Base-by-base conservation (phyloP, 2,888 invertebrate species). In the Drosophila fulvimacula region DNA sequence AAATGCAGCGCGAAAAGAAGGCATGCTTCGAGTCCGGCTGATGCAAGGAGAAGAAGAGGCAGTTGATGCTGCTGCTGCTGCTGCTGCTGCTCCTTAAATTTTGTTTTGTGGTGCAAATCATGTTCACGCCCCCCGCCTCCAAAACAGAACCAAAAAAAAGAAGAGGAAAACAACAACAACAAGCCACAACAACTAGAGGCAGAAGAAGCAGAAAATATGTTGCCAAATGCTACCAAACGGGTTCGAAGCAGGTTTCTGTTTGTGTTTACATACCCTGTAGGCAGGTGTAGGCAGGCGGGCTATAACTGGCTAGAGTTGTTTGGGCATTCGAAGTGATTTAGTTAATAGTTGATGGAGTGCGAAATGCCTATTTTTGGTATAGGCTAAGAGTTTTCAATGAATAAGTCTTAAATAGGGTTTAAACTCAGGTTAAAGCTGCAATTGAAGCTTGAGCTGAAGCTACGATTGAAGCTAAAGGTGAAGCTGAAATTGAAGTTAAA, bases 1-100 rank as follows among this genome's bases (percentile, higher is more conserved):
- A 83, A 88, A 86, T 86, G 87, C 88, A 86, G 88, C 88, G 88
- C 84, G 88, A 88, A 85, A 88, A 88, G 79, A 67, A 81, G 88
- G 83, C 86, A 76, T 68, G 62, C 53, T 53, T 51, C 34, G 32
- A 53, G 64, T 10, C 34, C 11, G 34, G 46, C 39, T 9, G 36
- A 30, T 27, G 13, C 32, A 19, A 27, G 24, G 6, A 39, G 38
- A 2, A 9, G 5, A 3, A 21, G 44, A 3, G 27, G 27, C 5
- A n/a, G 44, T 15, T 21, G 42, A 7, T 7, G 49, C n/a, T 24
- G 52, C 65, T 62, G 69, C 84, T 84, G 77, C 88, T 84, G 75
- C 85, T 84, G 67, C 84, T 86, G 69, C 85, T 87, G 78, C 88
- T 87, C 88, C 88, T 87, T 80, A 76, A 84, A 87, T 81, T 80